Evolutionary conservation across 2,888 invertebrate species (phyloP), one percentile per base, ranked within the genome.

Genomic region (Zelleria hepariella): DNA sequence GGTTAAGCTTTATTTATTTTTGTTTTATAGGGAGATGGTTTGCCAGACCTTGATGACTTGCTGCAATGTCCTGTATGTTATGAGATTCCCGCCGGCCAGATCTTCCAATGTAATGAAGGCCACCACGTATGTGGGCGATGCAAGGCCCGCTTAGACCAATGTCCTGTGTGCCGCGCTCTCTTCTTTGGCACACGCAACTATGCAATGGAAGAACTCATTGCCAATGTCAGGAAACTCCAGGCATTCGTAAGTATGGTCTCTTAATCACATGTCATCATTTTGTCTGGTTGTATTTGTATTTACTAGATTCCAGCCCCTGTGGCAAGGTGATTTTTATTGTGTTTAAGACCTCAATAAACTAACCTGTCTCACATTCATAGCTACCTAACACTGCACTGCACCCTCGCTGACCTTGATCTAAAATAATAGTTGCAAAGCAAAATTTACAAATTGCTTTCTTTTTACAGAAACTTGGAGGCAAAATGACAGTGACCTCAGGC

Each of bases 1-100:
- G n/a, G n/a, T n/a, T n/a, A n/a, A n/a, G n/a, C 32, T 10, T 25
- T 59, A 20, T 54, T n/a, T 8, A 18, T 57, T 21, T 32, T 32
- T 62, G 59, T 62, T 63, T 77, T 77, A 47, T 72, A 87, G 87
- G 61, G 76, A 24, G 87, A 87, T 60, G 68, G 79, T 60, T 68
- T 86, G 64, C 78, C 87, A 59, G 85, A 87, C 63, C 75, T 91
- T 58, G 91, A 91, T 66, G 90, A 91, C 60, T 66, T 91, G 57
- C 71, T 91, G 4, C 89, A 90, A 72, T 91, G 91, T 69, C 91
- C 90, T 23, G 86, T 91, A n/a, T 91, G 91, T 71, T 89, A 89
- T 66, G 90, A 90, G 65, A 82, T 86, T 59, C 86, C 90, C 10
- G 63, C 76, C 0, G 84, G 82, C 1, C 82, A 83, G 62, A 88